These are phyloP conservation scores for Homarus americanus DNA, from an alignment of 1,140 invertebrate genomes.

Conservation along the genomic window DNA sequence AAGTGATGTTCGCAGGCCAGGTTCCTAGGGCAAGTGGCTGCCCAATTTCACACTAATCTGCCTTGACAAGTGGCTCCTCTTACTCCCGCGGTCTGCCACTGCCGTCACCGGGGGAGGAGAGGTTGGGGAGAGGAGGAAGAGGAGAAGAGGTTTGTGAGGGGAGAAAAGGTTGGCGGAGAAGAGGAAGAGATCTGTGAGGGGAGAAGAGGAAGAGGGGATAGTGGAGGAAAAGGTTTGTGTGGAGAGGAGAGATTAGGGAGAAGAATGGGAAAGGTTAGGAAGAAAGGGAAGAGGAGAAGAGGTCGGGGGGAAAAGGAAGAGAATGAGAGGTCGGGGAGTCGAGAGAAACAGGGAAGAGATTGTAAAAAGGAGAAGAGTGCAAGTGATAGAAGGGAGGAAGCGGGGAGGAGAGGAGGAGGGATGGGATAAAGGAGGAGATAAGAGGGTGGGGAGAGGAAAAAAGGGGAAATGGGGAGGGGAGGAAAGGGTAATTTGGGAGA, in stretches of 20 bases:
- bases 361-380: background rate
- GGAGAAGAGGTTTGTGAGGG: background rate
- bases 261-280: background rate
- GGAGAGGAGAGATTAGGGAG: background rate
- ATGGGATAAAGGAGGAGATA: background rate
- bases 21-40: constrained; percentile 40
- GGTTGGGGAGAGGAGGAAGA: background rate
- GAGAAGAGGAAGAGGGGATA: background rate
- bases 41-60: constrained; percentile 64
- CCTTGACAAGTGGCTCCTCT: constrained; percentile 49
- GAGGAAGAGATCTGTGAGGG: too few relatives aligned
- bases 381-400: too few relatives aligned
- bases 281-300: background rate
- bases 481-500: background rate
- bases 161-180: background rate
- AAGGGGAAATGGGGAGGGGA: background rate
- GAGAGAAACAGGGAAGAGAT: background rate
- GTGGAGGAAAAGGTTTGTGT: background rate
- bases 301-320: too few relatives aligned
- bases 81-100: constrained; percentile 15
- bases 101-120: background rate
- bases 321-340: too few relatives aligned
- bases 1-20: constrained; percentile 45
- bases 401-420: too few relatives aligned
- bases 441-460: background rate